Evolutionary conservation across 2,113 vertebrate genomes (phyloP).

Genomic region (Neogobius melanostomus): DNA sequence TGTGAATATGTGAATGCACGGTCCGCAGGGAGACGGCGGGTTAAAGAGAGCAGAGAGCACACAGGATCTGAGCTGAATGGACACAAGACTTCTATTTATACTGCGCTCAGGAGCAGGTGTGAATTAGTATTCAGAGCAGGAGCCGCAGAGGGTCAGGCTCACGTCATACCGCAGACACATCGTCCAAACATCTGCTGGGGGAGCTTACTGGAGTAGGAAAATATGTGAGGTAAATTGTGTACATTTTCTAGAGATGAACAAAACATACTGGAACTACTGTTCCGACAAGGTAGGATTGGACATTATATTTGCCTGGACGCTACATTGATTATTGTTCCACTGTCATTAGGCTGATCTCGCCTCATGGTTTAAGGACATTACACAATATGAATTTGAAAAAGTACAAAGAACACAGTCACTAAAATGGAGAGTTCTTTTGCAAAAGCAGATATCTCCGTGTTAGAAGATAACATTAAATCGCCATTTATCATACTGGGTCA

Average conservation of each 20-base stretch:
- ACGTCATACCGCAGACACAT: constrained; percentile 66
- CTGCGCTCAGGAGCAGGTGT: constrained; percentile 64
- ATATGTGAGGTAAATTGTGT: background rate
- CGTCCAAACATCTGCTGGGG: constrained; percentile 39
- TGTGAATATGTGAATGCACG: constrained; percentile 15
- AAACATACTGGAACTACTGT: no score
- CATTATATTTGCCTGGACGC: no score
- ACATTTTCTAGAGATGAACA: background rate
- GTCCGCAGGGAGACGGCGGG: constrained; percentile 32
- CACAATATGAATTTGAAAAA: no score
- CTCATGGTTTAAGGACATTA: no score
- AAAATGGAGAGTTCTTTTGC: no score
- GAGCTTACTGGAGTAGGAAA: background rate
- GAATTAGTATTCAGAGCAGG: constrained; percentile 71
- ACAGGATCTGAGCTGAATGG: constrained; percentile 57
- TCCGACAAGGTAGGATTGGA: no score
- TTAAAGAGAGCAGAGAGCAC: constrained; percentile 42
- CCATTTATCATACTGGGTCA: no score
- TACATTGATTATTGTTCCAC: no score
- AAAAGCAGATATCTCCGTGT: no score
- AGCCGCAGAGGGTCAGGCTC: constrained; percentile 54
- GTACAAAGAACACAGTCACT: no score
- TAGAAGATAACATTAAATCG: no score
- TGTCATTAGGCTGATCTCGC: no score
- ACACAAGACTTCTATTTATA: constrained; percentile 68